Conservation (phyloP, 2,113 vertebrate genomes). For the Percopsis transmontana region DNA sequence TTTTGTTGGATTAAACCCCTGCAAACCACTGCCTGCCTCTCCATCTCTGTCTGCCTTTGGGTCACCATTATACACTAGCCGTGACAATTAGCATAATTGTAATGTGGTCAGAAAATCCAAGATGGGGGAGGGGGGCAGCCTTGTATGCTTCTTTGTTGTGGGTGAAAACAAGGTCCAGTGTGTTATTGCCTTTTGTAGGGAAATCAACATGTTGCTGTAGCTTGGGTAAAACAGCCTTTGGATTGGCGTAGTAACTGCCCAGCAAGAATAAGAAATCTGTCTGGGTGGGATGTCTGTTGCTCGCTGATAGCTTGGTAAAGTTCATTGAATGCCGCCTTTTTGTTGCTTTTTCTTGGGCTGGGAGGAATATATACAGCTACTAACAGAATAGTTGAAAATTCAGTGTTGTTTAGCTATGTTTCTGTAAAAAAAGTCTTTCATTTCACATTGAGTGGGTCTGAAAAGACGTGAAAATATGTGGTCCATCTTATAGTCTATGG, state of each 20-base stretch:
- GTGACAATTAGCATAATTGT: no score
- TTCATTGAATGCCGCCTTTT: conserved; percentile 11
- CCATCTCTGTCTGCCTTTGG: no score
- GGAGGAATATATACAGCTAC: conserved; percentile 26
- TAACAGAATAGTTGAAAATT: conserved; percentile 11
- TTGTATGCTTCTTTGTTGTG: conserved; percentile 3
- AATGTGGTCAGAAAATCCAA: not conserved
- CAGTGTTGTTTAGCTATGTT: conserved; percentile 2
- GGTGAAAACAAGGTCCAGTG: not conserved
- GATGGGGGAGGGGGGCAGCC: not conserved
- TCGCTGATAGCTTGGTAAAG: conserved; percentile 20
- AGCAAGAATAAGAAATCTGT: not conserved
- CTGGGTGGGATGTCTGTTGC: conserved; percentile 31
- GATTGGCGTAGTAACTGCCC: conserved; percentile 10
- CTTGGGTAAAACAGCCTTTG: not conserved
- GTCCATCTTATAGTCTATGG: no score
- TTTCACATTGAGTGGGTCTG: not conserved
- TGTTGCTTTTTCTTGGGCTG: not conserved
- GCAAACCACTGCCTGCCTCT: no score
- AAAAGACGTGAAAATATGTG: not conserved
- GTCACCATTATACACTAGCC: no score
- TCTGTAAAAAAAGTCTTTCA: conserved; percentile 4
- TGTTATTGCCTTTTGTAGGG: conserved; percentile 1
- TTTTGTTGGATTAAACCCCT: no score
- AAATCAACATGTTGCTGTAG: not conserved